These are phyloP conservation scores for Tupiocoris notatus DNA, from an alignment of 2,888 invertebrate genomes.

Conservation along the genomic window DNA sequence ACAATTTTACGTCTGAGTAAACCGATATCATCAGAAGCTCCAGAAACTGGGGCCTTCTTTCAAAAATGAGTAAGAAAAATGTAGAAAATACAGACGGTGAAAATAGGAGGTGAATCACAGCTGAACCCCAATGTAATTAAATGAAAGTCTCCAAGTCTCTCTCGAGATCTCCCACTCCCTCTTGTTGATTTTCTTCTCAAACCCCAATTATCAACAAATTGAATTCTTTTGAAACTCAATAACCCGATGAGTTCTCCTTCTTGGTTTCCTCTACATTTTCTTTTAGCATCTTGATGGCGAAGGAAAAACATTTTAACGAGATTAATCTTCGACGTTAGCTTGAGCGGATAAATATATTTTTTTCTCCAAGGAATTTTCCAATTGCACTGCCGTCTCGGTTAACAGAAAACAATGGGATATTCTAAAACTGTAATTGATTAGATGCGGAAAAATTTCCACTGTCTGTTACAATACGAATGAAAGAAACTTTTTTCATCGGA, in stretches of 20 bases:
- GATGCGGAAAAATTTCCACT: no score
- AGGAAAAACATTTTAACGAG: slow-evolving; percentile 19
- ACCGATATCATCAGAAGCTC: no score
- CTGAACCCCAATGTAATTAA: slow-evolving; percentile 5
- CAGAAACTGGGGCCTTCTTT: no score
- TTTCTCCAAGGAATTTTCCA: background rate
- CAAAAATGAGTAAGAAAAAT: background rate
- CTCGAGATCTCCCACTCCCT: background rate
- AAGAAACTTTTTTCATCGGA: no score
- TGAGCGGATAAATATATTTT: slow-evolving; percentile 23
- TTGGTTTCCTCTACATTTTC: background rate
- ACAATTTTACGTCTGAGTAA: no score
- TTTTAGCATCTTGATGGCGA: background rate
- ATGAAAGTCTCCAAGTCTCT: slow-evolving; percentile 4
- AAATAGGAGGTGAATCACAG: background rate
- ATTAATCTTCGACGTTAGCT: slow-evolving; percentile 18
- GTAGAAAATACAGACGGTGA: background rate
- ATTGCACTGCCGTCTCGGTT: no score
- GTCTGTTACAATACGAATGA: no score
- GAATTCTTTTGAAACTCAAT: slow-evolving; percentile 19
- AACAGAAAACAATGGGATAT: no score
- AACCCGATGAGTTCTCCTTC: slow-evolving; percentile 19
- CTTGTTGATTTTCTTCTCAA: slow-evolving; percentile 24
- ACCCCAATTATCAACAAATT: slow-evolving; percentile 26
- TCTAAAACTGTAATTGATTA: no score